phyloP scores from a whole-genome alignment of 2,888 invertebrate species.

The Drosophila rubida region DNA sequence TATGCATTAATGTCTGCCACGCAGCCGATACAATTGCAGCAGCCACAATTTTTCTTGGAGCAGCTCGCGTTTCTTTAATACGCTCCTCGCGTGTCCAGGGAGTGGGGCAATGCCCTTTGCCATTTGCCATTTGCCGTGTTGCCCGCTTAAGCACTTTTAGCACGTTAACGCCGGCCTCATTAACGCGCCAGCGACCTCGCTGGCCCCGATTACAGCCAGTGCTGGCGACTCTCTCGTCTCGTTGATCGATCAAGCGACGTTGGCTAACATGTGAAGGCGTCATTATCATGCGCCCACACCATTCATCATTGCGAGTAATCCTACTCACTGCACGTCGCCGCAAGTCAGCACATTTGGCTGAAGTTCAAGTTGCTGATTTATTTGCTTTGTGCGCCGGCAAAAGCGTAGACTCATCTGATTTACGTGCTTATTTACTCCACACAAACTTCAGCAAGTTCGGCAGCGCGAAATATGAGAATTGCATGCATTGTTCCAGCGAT shows the following conservation, averaged over 20 bases:
- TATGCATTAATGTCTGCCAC: conserved; percentile 16
- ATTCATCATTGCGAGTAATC: conserved; percentile 12
- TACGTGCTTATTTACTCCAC: background rate
- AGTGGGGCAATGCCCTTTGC: conserved; percentile 5
- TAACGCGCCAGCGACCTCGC: conserved; percentile 6
- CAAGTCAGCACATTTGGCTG: too few relatives aligned
- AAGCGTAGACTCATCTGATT: background rate
- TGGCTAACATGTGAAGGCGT: conserved; percentile 29
- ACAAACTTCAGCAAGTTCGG: background rate
- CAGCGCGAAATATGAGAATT: too few relatives aligned
- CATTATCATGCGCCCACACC: conserved; percentile 27
- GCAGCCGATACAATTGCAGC: conserved; percentile 19
- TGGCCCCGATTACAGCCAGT: conserved; percentile 2
- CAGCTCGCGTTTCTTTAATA: conserved; percentile 62
- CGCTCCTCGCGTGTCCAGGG: conserved; percentile 64
- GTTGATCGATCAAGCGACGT: conserved; percentile 36
- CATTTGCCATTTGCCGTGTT: conserved; percentile 29
- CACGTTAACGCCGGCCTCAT: conserved; percentile 60
- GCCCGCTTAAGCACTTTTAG: conserved; percentile 67
- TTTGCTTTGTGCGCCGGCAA: too few relatives aligned
- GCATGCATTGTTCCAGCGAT: too few relatives aligned
- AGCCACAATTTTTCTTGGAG: conserved; percentile 31
- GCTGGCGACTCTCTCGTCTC: background rate
- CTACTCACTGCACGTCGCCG: background rate
- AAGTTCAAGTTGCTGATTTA: too few relatives aligned